Percentiles rank a stretch among this genome's conserved stretches.
Evolutionary conservation across 1,140 invertebrate genomes (phyloP).

Genomic region (Drosophila insularis): DNA sequence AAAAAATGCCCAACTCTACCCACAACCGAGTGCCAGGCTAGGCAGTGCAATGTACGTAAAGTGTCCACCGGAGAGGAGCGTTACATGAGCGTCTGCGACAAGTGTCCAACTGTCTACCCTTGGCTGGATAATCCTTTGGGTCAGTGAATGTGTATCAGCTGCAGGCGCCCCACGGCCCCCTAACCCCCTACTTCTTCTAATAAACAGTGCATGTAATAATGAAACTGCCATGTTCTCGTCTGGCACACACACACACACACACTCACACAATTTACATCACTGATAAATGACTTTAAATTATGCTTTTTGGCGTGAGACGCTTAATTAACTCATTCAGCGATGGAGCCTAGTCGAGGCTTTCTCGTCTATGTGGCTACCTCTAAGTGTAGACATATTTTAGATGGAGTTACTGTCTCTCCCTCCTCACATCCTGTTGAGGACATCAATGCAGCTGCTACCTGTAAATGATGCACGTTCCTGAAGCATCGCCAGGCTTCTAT

Average conservation of each 20-base stretch:
- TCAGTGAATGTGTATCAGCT: constrained; percentile 4
- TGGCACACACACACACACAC: constrained; percentile 5
- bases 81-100: constrained; percentile 82
- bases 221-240: constrained; percentile 40
- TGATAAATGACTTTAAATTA: constrained; percentile 74
- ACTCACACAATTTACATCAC: constrained; percentile 27
- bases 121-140: constrained; percentile 83
- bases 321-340: constrained; percentile 74
- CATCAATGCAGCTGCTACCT: constrained; percentile 71
- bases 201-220: constrained; percentile 35
- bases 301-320: constrained; percentile 61
- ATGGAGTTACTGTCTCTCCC: too few relatives aligned
- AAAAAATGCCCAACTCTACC: constrained; percentile 52
- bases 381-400: constrained; percentile 70
- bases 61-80: constrained; percentile 67
- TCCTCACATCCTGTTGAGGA: constrained; percentile 11
- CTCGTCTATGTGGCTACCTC: background rate
- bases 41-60: constrained; percentile 75
- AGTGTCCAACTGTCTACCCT: constrained; percentile 82
- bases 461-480: constrained; percentile 56
- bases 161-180: background rate
- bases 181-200: background rate
- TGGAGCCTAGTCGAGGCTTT: constrained; percentile 7
- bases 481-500: constrained; percentile 4
- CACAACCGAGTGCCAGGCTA: constrained; percentile 58